Evolutionary conservation across 1,140 invertebrate genomes (phyloP), one percentile per base, ranked within the genome.

Genomic region (Epicauta chinensis): DNA sequence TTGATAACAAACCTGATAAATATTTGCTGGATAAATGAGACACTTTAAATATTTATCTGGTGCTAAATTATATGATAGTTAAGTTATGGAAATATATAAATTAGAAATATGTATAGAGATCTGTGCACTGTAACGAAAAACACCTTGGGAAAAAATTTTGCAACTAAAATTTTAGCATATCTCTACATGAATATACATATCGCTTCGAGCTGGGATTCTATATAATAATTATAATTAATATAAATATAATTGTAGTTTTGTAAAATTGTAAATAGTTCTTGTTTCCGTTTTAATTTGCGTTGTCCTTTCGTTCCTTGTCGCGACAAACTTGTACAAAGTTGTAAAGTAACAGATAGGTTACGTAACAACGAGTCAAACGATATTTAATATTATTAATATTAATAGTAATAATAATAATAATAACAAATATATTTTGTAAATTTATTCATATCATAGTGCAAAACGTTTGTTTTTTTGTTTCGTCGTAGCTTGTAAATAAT

Each of bases 191-290:
- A 63, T 60, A 66, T 61, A 62, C 62, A 66, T 66, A 64, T 64
- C 62, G 62, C 62, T 66, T 63, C 16, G 46, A 63, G 62, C 62
- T 64, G 61, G 64, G 59, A 61, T 59, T 56, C 53, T 58, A 58
- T 44, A 30, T 23, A 23, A 16, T 11, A 39, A 54, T 40, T 48
- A 49, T 47, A 60, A 56, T 34, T n/a, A n/a, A 34, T 34, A 49
- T 47, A 37, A 44, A 56, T 30, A 54, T 42, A 40, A 58, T 51
- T 46, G 53, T 54, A 62, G 41, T 62, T 61, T 60, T 59, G 52
- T 62, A 62, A 51, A 44, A 29, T 37, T 62, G 46, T 55, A 57
- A 40, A 62, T 49, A 57, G 37, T 37, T 38, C 16, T 42, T 11
- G 4, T 23, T 23, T 23, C 7, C 23, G 7, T 23, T 23, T 23